A percentile compares a stretch with the other conserved stretches of the same genome.
These are phyloP conservation scores for Sturmia bella DNA, from an alignment of 2,888 invertebrate genomes.

Conservation along the genomic window DNA sequence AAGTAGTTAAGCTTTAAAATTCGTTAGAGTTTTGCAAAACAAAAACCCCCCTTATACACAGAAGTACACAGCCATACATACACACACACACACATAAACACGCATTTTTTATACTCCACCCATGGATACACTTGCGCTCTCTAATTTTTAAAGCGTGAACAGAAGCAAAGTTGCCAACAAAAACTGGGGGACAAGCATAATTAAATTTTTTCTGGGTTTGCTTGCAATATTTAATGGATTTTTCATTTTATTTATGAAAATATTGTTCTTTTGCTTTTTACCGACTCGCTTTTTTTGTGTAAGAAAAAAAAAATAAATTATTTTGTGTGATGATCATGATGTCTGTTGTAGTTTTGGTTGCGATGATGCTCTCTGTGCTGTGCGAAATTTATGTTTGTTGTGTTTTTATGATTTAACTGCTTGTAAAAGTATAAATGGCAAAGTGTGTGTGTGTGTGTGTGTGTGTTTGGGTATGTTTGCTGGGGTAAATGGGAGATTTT, in stretches of 20 bases:
- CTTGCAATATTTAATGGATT: slow-evolving; percentile 69
- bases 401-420: slow-evolving; percentile 14
- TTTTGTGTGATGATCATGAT: slow-evolving; percentile 16
- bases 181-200: slow-evolving; percentile 62
- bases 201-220: slow-evolving; percentile 67
- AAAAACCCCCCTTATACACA: slow-evolving; percentile 12
- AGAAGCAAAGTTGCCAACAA: slow-evolving; percentile 13
- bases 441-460: background rate
- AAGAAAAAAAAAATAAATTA: slow-evolving; percentile 31
- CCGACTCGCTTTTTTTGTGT: slow-evolving; percentile 28
- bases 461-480: background rate
- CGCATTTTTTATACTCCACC: slow-evolving; percentile 37
- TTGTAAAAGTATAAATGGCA: background rate
- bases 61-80: slow-evolving; percentile 41
- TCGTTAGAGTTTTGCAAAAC: slow-evolving; percentile 61
- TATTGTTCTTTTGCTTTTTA: slow-evolving; percentile 55
- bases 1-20: slow-evolving; percentile 76
- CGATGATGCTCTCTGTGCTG: background rate
- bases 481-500: background rate
- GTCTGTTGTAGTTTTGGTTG: slow-evolving; percentile 6
- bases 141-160: slow-evolving; percentile 59
- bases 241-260: slow-evolving; percentile 68
- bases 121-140: slow-evolving; percentile 28
- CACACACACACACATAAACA: slow-evolving; percentile 49
- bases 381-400: background rate